phyloP scores from a whole-genome alignment of 2,888 invertebrate genomes.

The Tetragonula carbonaria region DNA sequence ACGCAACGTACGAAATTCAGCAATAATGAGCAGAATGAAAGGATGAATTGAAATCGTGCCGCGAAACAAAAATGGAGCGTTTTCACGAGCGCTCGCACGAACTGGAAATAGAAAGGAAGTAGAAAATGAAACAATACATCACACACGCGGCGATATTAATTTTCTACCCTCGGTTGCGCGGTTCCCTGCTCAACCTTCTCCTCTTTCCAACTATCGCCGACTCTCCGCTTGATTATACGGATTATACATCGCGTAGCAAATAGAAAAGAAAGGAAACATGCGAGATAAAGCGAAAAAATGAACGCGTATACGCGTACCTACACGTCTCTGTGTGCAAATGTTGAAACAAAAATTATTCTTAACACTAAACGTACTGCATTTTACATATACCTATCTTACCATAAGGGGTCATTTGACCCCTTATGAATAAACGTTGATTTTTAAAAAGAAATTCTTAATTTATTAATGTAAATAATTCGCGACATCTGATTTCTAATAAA shows the following conservation, averaged over 20 bases:
- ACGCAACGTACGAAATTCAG: background rate
- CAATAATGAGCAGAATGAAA: constrained; percentile 19
- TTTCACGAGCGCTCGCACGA: constrained; percentile 19
- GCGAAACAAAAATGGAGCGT: constrained; percentile 33
- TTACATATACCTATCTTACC: too few species aligned
- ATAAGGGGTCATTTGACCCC: too few species aligned
- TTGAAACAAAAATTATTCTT: too few species aligned
- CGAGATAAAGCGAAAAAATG: background rate
- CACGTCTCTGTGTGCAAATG: too few species aligned
- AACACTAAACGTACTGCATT: too few species aligned
- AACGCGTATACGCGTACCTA: too few species aligned
- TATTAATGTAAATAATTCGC: too few species aligned
- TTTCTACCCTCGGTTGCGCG: constrained; percentile 47
- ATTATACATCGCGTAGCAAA: constrained; percentile 28
- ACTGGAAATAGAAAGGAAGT: constrained; percentile 40
- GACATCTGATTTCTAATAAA: too few species aligned
- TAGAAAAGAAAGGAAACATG: background rate
- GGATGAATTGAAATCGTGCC: constrained; percentile 44
- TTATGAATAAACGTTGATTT: too few species aligned
- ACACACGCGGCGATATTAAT: constrained; percentile 63
- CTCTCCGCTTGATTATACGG: constrained; percentile 28
- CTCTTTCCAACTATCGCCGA: constrained; percentile 23
- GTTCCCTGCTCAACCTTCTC: constrained; percentile 6
- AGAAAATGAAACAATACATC: constrained; percentile 62
- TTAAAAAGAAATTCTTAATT: too few species aligned